Base-by-base conservation (phyloP, 2,888 invertebrate species). In the Galeruca laticollis region DNA sequence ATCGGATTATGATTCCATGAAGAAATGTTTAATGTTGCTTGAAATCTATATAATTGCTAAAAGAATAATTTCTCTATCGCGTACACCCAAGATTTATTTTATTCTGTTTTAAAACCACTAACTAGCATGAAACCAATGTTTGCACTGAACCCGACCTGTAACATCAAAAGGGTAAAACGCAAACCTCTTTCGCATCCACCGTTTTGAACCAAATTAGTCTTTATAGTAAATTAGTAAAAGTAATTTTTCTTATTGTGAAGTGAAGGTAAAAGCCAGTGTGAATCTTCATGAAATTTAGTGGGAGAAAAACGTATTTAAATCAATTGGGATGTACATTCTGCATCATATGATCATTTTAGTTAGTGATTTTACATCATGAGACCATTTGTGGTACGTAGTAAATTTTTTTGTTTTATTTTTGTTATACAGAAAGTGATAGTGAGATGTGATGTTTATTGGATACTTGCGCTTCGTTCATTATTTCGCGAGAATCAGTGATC, bases 381-480 rank as follows among this genome's bases (percentile, higher is more conserved):
- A 82, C 81, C 82, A 73, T 82, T 84, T 77, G 78, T 84, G 84
- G 84, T 84, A 84, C 76, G 84, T 84, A 81, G 33, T 2, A 74
- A 47, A 47, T 66, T 60, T 66, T 26, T 61, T 72, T 70, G 54
- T 31, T 60, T 65, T 69, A 57, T 60, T 71, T 61, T 60, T 67
- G 60, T 73, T 68, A 69, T 52, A 65, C 13, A 57, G 49, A 51
- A 51, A 71, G 73, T 72, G 73, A 68, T 60, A 70, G 71, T 74
- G 71, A 68, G 65, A 20, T 47, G 61, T 69, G 70, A 43, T 51
- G 43, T 43, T n/a, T 54, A 43, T 49, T 62, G 57, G 61, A 63
- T 40, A 18, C 15, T 63, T 37, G n/a, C 54, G 52, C 10, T 33
- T n/a, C 9, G 18, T 2, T 52, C 1, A 60, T 6, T 15, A 2